phyloP scores from a whole-genome alignment of 2,113 vertebrate species.

The Oreocharis arfaki region DNA sequence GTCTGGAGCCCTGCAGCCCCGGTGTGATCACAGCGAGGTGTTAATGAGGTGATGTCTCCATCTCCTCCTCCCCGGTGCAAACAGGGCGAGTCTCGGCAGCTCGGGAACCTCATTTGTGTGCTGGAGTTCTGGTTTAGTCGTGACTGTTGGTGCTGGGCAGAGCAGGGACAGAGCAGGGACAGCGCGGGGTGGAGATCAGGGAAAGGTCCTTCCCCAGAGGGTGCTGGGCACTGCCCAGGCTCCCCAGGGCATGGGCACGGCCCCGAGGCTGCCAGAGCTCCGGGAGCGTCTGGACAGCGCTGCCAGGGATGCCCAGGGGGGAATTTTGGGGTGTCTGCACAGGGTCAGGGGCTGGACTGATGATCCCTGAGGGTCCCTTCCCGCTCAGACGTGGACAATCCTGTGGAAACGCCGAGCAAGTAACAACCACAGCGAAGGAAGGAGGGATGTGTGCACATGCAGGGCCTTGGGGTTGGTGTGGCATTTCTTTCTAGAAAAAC shows the following conservation, averaged over 20 bases:
- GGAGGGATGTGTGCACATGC: background rate
- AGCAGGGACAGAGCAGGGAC: background rate
- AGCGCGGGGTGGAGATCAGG: background rate
- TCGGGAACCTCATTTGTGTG: background rate
- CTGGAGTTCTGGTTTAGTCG: background rate
- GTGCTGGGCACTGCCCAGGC: background rate
- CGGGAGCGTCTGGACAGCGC: background rate
- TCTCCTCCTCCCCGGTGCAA: background rate
- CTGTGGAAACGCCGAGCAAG: background rate
- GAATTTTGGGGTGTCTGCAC: background rate
- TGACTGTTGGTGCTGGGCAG: background rate
- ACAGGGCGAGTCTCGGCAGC: background rate
- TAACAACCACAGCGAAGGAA: background rate
- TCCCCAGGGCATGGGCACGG: background rate
- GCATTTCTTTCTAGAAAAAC: background rate
- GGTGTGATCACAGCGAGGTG: background rate
- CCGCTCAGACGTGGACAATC: accelerated
- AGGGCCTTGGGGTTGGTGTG: background rate
- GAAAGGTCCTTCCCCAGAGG: background rate
- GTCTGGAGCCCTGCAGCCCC: background rate
- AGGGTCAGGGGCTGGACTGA: background rate
- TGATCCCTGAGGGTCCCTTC: background rate
- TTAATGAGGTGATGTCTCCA: slow-evolving; percentile 34
- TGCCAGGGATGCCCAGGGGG: background rate
- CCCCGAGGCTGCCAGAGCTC: background rate